Evolutionary conservation across 1,140 invertebrate genomes (phyloP).

Genomic region (Nephotettix cincticeps): DNA sequence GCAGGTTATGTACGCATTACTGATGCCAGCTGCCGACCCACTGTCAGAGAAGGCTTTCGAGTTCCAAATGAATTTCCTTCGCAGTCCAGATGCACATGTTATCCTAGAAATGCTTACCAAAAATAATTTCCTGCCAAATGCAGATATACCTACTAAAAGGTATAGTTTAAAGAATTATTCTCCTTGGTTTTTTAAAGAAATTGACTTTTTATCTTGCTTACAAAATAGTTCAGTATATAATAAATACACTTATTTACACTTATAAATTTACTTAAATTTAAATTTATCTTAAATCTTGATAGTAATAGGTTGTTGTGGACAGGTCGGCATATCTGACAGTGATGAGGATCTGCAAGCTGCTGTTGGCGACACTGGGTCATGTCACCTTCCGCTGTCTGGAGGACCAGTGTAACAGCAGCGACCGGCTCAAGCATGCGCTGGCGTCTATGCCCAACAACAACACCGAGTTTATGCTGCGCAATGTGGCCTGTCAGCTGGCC

Average conservation of each 20-base stretch:
- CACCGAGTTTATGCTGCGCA: conserved; percentile 58
- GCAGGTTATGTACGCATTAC: conserved; percentile 84
- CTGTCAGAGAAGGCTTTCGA: conserved; percentile 79
- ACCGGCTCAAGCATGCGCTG: conserved; percentile 61
- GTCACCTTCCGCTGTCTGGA: conserved; percentile 63
- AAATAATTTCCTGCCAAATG: conserved; percentile 81
- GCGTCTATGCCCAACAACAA: conserved; percentile 66
- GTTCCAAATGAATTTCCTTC: conserved; percentile 88
- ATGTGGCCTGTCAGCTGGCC: conserved; percentile 73
- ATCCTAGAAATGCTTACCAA: conserved; percentile 84
- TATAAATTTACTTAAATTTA: too few species aligned
- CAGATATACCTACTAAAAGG: conserved; percentile 79
- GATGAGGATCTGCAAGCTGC: conserved; percentile 84
- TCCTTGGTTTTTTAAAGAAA: too few species aligned
- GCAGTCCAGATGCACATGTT: conserved; percentile 76
- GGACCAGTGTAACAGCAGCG: conserved; percentile 52
- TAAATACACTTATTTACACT: too few species aligned
- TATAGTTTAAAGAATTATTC: too few species aligned
- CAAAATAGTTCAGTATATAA: too few species aligned
- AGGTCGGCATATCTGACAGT: conserved; percentile 84
- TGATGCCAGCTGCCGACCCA: conserved; percentile 88
- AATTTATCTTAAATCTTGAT: too few species aligned
- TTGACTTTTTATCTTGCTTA: too few species aligned
- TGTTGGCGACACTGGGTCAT: conserved; percentile 83
- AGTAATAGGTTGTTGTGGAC: too few species aligned